phyloP scores from a whole-genome alignment of 2,888 invertebrate genomes.

The Desoria tigrina region DNA sequence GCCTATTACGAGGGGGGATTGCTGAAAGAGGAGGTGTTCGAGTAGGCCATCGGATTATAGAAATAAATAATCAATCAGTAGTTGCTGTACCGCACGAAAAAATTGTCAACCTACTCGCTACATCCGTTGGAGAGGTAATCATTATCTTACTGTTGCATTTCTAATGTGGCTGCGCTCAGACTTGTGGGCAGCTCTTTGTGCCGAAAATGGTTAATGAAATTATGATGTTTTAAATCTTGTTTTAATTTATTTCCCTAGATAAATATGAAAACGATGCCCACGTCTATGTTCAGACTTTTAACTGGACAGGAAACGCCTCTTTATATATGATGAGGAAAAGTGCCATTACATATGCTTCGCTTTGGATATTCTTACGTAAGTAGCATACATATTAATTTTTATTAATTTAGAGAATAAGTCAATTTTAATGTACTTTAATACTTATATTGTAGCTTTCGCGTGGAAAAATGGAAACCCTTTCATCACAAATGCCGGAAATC shows the following conservation, averaged over 20 bases:
- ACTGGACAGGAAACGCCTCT: conserved; percentile 99
- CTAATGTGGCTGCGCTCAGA: conserved; percentile 1
- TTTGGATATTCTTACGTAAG: conserved; percentile 14
- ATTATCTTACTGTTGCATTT: conserved; percentile 44
- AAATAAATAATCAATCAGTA: conserved; percentile 99
- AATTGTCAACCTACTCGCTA: conserved; percentile 97
- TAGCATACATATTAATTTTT: not conserved
- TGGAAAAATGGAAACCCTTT: too few species aligned
- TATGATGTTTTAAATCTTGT: conserved; percentile 2
- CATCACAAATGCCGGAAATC: too few species aligned
- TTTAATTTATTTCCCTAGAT: conserved; percentile 68
- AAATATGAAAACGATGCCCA: conserved; percentile 99
- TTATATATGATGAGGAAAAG: conserved; percentile 71
- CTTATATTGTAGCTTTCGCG: too few species aligned
- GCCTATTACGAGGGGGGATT: conserved; percentile 94
- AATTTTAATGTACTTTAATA: too few species aligned
- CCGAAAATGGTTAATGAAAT: too few species aligned
- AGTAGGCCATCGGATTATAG: conserved; percentile 98
- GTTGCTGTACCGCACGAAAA: conserved; percentile 99
- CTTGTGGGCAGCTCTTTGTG: not conserved
- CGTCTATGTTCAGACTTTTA: conserved; percentile 97
- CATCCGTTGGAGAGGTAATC: conserved; percentile 96
- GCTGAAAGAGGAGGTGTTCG: conserved; percentile 98
- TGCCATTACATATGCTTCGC: conserved; percentile 42
- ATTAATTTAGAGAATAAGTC: too few species aligned